Conservation (phyloP, 2,888 invertebrate genomes). For the Zele albiditarsus region DNA sequence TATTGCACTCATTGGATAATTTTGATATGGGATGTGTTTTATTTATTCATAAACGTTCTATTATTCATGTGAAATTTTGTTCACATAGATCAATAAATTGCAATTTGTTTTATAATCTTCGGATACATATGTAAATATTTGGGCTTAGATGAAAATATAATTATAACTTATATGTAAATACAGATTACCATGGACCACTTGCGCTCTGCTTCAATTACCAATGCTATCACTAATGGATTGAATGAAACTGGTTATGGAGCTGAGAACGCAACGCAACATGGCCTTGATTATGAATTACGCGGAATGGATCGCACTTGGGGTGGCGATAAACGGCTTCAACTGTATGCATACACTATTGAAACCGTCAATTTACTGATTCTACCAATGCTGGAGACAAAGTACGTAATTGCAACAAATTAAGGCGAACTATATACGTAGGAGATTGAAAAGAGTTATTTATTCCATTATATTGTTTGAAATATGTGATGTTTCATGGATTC, state of each 20-base stretch:
- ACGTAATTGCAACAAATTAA: slow-evolving; percentile 63
- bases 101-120: not conserved
- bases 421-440: no score
- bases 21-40: no score
- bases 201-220: slow-evolving; percentile 77
- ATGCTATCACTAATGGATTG: slow-evolving; percentile 69
- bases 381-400: slow-evolving; percentile 97
- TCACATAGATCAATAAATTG: not conserved
- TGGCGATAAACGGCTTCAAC: slow-evolving; percentile 87
- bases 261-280: slow-evolving; percentile 58
- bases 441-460: no score
- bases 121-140: not conserved
- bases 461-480: no score
- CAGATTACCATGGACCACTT: slow-evolving; percentile 89
- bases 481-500: no score
- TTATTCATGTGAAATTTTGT: not conserved
- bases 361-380: slow-evolving; percentile 93
- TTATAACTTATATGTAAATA: slow-evolving; percentile 48
- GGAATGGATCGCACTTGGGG: slow-evolving; percentile 73
- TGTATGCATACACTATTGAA: slow-evolving; percentile 96
- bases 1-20: not conserved
- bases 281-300: slow-evolving; percentile 63
- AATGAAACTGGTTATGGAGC: slow-evolving; percentile 70
- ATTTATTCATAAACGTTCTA: no score
- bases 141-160: not conserved